Percentiles rank a stretch among this genome's conserved stretches.
Conservation (phyloP, 2,888 invertebrate genomes). For the Apotomis capreana region DNA sequence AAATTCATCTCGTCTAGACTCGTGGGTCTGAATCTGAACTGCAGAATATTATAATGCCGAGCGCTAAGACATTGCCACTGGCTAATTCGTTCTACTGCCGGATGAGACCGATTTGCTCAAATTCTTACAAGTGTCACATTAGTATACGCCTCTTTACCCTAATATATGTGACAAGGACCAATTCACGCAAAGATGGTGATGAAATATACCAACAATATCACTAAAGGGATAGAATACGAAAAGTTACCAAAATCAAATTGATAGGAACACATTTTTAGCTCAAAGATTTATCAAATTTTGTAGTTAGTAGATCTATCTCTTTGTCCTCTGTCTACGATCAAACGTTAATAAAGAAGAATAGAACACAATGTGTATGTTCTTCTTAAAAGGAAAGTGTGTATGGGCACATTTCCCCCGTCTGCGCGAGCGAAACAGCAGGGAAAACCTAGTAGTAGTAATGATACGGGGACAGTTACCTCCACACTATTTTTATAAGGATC, state of each 20-base stretch:
- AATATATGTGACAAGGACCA: conserved; percentile 57
- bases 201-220: conserved; percentile 45
- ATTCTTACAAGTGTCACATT: conserved; percentile 74
- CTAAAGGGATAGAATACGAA: neutral
- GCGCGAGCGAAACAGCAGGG: too few relatives aligned
- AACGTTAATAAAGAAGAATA: too few relatives aligned
- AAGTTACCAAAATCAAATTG: too few relatives aligned
- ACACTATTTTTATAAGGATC: conserved; percentile 88
- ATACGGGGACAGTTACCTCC: conserved; percentile 78
- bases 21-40: conserved; percentile 8
- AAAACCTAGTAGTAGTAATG: neutral
- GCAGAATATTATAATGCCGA: conserved; percentile 17
- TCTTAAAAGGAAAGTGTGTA: too few relatives aligned
- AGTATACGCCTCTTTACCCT: conserved; percentile 52
- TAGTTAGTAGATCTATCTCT: neutral
- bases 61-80: conserved; percentile 67
- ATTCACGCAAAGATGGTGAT: conserved; percentile 64
- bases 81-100: conserved; percentile 77
- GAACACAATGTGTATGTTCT: too few relatives aligned
- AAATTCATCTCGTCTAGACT: neutral
- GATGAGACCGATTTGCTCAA: conserved; percentile 81
- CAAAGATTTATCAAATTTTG: neutral
- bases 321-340: too few relatives aligned
- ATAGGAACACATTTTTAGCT: neutral
- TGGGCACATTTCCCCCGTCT: too few relatives aligned